Conservation (phyloP, 2,113 vertebrate species). For the Sinocyclocheilus grahami region DNA sequence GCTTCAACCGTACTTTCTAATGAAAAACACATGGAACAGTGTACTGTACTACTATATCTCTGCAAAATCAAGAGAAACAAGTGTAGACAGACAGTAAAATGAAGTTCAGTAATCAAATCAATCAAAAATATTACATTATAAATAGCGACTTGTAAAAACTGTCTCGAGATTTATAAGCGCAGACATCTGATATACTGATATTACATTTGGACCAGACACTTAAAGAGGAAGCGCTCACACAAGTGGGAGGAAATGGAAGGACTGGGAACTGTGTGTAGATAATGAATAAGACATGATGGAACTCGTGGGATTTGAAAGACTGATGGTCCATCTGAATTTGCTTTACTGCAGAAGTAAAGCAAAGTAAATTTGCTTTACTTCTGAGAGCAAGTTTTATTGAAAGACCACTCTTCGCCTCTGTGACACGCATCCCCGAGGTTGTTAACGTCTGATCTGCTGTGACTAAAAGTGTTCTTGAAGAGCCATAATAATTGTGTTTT, state of each 20-base stretch:
- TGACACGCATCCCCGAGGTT: not conserved
- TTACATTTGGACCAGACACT: conserved; percentile 7
- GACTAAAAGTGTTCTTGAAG: conserved; percentile 24
- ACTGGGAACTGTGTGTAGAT: conserved; percentile 21
- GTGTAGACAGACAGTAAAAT: not conserved
- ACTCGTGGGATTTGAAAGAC: not conserved
- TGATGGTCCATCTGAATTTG: conserved; percentile 5
- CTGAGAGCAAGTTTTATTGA: not conserved
- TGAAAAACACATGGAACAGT: not conserved
- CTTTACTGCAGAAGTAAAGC: not conserved
- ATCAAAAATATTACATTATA: conserved; percentile 4
- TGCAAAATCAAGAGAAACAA: conserved; percentile 14
- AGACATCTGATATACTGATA: conserved; percentile 15
- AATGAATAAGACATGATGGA: conserved; percentile 25
- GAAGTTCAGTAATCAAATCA: not conserved
- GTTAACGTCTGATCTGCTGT: conserved; percentile 16
- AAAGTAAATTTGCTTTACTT: not conserved
- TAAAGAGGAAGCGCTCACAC: not conserved
- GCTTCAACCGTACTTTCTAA: not conserved
- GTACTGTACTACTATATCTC: not conserved
- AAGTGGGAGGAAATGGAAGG: conserved; percentile 21
- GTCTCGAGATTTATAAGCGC: not conserved
- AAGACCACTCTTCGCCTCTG: conserved; percentile 9
- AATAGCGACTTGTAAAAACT: not conserved
- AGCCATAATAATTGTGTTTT: not conserved